These are phyloP conservation scores for Orientallactaga bullata DNA, from an alignment of 2,113 vertebrate genomes.

Conservation along the genomic window DNA sequence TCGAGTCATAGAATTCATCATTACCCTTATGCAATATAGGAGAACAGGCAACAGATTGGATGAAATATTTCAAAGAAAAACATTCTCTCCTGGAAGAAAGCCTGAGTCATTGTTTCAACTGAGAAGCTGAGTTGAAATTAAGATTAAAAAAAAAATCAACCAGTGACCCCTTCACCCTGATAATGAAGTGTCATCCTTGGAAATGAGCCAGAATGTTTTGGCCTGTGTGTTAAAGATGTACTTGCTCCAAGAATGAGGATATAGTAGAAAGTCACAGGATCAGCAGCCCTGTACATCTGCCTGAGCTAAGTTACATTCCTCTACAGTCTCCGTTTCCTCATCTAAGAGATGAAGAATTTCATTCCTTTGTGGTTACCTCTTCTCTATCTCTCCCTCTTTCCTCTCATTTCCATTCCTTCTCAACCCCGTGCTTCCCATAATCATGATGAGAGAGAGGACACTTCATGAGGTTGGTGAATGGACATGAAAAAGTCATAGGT, in stretches of 20 bases:
- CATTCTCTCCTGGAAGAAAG: slow-evolving; percentile 39
- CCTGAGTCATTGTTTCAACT: slow-evolving; percentile 68
- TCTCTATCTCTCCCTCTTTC: background rate
- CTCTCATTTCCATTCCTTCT: background rate
- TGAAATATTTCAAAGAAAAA: slow-evolving; percentile 71
- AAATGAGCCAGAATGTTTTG: background rate
- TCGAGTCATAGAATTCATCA: slow-evolving; percentile 62
- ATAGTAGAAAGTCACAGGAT: background rate
- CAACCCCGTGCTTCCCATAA: background rate
- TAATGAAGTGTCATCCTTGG: background rate
- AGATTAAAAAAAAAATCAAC: background rate
- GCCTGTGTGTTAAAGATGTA: background rate
- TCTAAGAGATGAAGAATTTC: background rate
- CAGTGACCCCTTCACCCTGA: slow-evolving; percentile 7
- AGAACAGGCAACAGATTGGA: slow-evolving; percentile 61
- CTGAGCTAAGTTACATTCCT: background rate
- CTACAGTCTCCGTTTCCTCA: background rate
- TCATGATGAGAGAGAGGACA: background rate
- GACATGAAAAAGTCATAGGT: background rate
- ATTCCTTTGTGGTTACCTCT: background rate
- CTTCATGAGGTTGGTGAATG: background rate
- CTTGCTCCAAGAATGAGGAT: background rate
- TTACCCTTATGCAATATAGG: slow-evolving; percentile 67
- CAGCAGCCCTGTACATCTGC: too few relatives aligned
- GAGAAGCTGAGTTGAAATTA: slow-evolving; percentile 25